Evolutionary conservation across 2,888 invertebrate genomes (phyloP), one percentile per base, ranked within the genome.

Genomic region (Tortrix viridana): DNA sequence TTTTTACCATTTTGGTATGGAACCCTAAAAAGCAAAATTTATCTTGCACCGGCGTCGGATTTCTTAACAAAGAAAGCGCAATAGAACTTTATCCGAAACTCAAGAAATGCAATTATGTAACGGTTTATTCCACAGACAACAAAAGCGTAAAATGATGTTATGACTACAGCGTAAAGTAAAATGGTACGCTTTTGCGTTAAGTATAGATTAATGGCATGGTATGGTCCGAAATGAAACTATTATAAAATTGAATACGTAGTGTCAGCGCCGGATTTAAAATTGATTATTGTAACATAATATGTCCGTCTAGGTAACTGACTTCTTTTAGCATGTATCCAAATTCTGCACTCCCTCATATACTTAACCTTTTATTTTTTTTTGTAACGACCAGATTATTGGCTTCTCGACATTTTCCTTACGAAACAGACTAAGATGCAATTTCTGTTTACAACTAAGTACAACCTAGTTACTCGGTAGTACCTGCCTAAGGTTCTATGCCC

Each of bases 401-500:
- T 58, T 47, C 32, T 58, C 22, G 19, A 48, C 47, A 41, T 26
- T 41, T 53, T 52, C 53, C 47, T 58, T 63, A 16, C 52, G 57
- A 57, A 63, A 68, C 65, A 70, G 56, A 60, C 64, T 43, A 32
- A 47, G 62, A 26, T 72, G 73, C 72, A 74, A 74, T 76, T 74
- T 77, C 75, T 75, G 74, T 77, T 78, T 76, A 75, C 77, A 71
- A 74, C 72, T 71, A 69, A 71, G n/a, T 69, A 71, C 75, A 79
- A 76, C 81, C 83, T 74, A 81, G 77, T 79, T 79, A 74, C 70
- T 74, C 66, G 66, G 69, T 71, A 53, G 41, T 70, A 72, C 68
- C 67, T 76, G 76, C 80, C 77, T 80, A 72, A 76, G 76, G 80
- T 81, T 76, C 76, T 75, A 74, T 72, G 77, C 81, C 80, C 88